phyloP scores from a whole-genome alignment of 2,113 vertebrate species.

The Aphelocoma coerulescens region DNA sequence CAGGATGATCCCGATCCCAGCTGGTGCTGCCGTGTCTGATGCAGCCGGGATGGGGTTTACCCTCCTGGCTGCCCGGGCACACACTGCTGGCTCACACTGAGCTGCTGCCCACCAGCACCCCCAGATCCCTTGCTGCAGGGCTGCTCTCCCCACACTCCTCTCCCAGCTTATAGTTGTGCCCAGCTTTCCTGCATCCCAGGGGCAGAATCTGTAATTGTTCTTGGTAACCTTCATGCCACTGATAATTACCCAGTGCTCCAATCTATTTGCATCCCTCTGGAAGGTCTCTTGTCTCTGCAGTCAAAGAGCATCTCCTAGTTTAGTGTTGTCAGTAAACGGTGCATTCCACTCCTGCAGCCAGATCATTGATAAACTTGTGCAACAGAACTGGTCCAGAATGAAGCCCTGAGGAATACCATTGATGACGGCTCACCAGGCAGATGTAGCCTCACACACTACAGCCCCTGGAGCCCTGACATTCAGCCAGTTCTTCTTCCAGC shows the following conservation, averaged over 20 bases:
- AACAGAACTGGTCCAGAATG: neutral
- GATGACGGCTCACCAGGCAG: neutral
- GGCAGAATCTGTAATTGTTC: neutral
- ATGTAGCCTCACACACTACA: neutral
- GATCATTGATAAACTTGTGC: neutral
- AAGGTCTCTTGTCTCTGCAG: neutral
- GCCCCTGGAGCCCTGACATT: accelerated
- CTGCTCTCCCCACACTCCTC: neutral
- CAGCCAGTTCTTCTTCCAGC: neutral
- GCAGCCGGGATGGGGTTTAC: neutral
- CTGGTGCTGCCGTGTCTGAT: neutral
- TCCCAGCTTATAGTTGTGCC: neutral
- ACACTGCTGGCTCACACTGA: neutral
- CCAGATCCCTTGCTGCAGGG: neutral
- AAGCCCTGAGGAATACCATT: neutral
- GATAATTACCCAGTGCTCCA: too few relatives aligned
- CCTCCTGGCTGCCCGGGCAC: neutral
- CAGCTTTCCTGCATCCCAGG: neutral
- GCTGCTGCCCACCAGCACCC: neutral
- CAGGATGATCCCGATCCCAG: neutral
- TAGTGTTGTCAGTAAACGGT: accelerated
- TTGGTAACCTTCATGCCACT: neutral
- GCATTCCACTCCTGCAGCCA: neutral
- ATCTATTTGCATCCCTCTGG: neutral
- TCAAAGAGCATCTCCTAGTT: neutral